Conservation (phyloP, 2,113 vertebrate species). For the Capreolus pygargus region DNA sequence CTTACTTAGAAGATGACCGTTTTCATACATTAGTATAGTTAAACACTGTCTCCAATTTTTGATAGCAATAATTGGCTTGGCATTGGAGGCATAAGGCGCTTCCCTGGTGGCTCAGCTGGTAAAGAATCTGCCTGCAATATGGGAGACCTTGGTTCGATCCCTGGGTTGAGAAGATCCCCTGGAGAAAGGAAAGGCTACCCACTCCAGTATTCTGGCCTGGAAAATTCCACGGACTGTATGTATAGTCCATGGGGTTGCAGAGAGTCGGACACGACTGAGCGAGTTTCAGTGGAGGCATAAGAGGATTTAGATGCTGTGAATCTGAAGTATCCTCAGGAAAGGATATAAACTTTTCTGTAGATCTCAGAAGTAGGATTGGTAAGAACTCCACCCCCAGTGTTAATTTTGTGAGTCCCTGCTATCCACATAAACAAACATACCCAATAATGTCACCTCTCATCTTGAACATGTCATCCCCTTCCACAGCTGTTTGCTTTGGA, state of each 20-base stretch:
- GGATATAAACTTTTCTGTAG: background rate
- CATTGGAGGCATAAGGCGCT: background rate
- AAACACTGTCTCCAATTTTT: slow-evolving; percentile 25
- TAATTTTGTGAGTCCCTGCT: background rate
- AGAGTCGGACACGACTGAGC: background rate
- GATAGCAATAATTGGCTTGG: background rate
- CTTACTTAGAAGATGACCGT: background rate
- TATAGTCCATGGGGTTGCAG: background rate
- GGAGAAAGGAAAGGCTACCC: background rate
- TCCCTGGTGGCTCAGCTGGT: background rate
- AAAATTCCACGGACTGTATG: background rate
- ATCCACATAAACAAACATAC: background rate
- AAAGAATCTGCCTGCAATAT: background rate
- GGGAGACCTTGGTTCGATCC: background rate
- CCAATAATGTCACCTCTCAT: background rate
- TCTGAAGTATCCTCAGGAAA: background rate
- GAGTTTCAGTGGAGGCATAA: background rate
- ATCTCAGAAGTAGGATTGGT: background rate
- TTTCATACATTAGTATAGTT: background rate
- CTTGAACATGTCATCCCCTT: background rate
- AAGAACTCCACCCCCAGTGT: background rate
- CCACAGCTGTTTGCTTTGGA: background rate
- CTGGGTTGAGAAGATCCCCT: background rate
- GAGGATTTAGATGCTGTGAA: background rate
- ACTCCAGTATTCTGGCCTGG: background rate